Base-by-base conservation (phyloP, 2,797 vertebrate genomes). In the Mastacembelus armatus region DNA sequence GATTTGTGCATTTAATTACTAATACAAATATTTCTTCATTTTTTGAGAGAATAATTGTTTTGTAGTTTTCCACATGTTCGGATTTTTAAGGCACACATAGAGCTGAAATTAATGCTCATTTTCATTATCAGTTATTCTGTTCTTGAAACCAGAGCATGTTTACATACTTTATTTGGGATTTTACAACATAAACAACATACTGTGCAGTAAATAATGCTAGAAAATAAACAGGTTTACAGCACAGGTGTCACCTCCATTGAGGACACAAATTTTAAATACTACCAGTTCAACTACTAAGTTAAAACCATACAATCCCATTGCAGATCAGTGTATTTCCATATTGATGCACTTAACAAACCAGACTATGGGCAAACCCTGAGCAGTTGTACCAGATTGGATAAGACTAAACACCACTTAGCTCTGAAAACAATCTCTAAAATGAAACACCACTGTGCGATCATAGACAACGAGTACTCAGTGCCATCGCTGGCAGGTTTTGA, bases 401-500 rank as follows among this genome's bases (percentile, higher is more conserved):
- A 71, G 32, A 76, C 60, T 50, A 54, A 79, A 77, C 48, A 27
- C 27, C 7, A 51, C 55, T 80, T 8, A 64, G 68, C 71, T 77
- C 57, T 0, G 21, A 45, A 65, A 76, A 68, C 26, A 78, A 62
- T 50, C 59, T 33, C 40, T 51, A 57, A 76, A 80, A 69, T 24
- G 47, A 83, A 76, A 81, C 29, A 19, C 29, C 38, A 27, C 50
- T 8, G 64, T 61, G 62, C n/a, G 29, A 80, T 76, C 78, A 63
- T 71, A 80, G 67, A 63, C 66, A 74, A 42, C 57, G 56, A 77
- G 56, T 10, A 59, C 55, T 76, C 64, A 10, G 59, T 81, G 82
- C 73, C 71, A 45, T 85, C 51, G 56, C 77, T 90, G 86, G 83
- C 74, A 85, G 85, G 74, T 84, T 87, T 47, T 55, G 67, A 77